Evolutionary conservation across 2,888 invertebrate genomes (phyloP).

Genomic region (Tipula lateralis): DNA sequence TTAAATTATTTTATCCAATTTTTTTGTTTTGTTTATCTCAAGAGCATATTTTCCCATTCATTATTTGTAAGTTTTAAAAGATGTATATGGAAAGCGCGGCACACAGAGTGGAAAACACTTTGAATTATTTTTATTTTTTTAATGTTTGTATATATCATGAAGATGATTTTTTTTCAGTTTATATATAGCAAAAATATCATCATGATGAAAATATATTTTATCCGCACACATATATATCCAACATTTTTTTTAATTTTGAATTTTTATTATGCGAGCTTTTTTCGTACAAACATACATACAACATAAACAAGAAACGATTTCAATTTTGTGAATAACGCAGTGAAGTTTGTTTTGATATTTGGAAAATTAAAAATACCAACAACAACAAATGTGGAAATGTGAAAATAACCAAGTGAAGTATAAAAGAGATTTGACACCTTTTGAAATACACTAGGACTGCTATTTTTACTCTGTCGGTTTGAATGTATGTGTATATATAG

Average conservation of each 20-base stretch:
- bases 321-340: neutral
- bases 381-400: neutral
- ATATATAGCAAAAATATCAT: neutral
- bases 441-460: neutral
- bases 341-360: neutral
- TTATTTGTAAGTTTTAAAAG: neutral
- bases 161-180: neutral
- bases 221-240: neutral
- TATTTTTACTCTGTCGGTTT: neutral
- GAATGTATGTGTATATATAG: neutral
- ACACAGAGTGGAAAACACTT: neutral
- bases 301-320: neutral
- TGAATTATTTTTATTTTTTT: neutral
- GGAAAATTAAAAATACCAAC: neutral
- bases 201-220: neutral
- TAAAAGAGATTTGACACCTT: constrained; percentile 11
- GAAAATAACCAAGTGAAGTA: neutral
- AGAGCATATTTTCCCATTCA: neutral
- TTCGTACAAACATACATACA: too few relatives aligned
- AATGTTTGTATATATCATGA: neutral
- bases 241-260: neutral
- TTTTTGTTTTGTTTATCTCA: neutral
- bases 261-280: constrained; percentile 3
- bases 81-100: neutral
- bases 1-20: neutral